Percentiles rank a stretch among this genome's conserved stretches.
These are phyloP conservation scores for Strongylocentrotus purpuratus DNA, from an alignment of 35 echinoderm and acorn worm genomes.

Conservation along the genomic window DNA sequence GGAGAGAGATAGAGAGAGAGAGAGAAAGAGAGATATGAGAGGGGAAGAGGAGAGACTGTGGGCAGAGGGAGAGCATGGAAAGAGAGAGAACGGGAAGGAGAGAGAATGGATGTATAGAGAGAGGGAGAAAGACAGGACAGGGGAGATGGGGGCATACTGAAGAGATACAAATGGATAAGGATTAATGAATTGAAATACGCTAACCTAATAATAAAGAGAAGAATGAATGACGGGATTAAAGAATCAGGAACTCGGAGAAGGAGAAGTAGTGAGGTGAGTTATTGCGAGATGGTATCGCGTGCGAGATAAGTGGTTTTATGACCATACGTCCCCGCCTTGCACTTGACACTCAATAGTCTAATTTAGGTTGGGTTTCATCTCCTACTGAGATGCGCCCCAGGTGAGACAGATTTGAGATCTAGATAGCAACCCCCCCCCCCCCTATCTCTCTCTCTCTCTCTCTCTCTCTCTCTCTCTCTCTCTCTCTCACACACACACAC, in stretches of 20 bases:
- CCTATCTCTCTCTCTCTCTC: neutral
- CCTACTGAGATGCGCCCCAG: conserved; percentile 25
- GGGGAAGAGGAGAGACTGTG: neutral
- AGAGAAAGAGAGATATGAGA: neutral
- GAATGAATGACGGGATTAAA: neutral
- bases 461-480: neutral
- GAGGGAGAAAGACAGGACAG: neutral
- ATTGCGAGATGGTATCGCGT: conserved; percentile 3
- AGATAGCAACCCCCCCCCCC: too few species aligned
- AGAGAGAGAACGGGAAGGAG: neutral
- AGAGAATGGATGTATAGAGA: neutral
- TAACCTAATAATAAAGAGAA: neutral
- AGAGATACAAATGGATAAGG: neutral
- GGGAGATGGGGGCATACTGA: neutral
- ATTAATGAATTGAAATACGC: neutral
- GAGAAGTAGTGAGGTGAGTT: neutral
- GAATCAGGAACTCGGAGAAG: neutral
- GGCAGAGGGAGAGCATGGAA: neutral
- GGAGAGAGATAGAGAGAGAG: neutral
- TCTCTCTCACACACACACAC: neutral
- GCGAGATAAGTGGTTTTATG: neutral
- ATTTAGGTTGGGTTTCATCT: neutral
- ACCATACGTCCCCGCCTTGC: neutral
- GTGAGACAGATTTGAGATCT: neutral
- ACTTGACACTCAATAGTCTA: conserved; percentile 25